Base-by-base conservation (phyloP, 2,888 invertebrate species). In the Trilocha varians region DNA sequence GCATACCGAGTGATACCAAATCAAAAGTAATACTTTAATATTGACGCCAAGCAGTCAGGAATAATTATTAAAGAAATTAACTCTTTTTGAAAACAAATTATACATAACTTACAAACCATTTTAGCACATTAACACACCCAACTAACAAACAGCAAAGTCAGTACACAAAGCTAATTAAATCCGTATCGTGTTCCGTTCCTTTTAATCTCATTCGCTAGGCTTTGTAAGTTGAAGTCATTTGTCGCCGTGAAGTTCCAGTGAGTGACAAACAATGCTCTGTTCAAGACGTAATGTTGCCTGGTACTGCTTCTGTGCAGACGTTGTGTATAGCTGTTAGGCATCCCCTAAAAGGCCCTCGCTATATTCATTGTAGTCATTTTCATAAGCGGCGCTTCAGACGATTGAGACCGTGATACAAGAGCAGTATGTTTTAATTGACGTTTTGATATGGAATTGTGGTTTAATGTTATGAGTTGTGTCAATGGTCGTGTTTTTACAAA, bases 281-380 rank as follows among this genome's bases (percentile, higher is more conserved):
- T 47, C 53, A 47, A 55, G 83, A 84, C 84, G 69, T 80, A 78
- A 80, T 77, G 73, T 70, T 68, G 72, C 70, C 71, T 58, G 64
- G 56, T 57, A 58, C 65, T 57, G 59, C 61, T 53, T 67, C 62
- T 68, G 68, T 64, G 60, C 49, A 45, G 41, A 34, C 16, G 33
- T 33, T 37, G 36, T 37, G 40, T 34, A 17, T 53, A 25, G 57
- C 62, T 63, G 60, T 65, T 70, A 70, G 67, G 67, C 66, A 68
- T 51, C 57, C 62, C 78, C 73, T 68, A 79, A 78, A 77, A 78
- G 76, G 80, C 74, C 62, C 60, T 60, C 52, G 48, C 65, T 72
- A 76, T 78, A 78, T 82, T 74, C 70, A 70, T 70, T 72, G 78
- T 82, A 80, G 82, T 83, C 82, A 79, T 82, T 70, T 76, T 82